Evolutionary conservation across 30 jellyfish, hydroid and myxozoan genomes (phyloP).

Genomic region (Phacellophora camtschatica): DNA sequence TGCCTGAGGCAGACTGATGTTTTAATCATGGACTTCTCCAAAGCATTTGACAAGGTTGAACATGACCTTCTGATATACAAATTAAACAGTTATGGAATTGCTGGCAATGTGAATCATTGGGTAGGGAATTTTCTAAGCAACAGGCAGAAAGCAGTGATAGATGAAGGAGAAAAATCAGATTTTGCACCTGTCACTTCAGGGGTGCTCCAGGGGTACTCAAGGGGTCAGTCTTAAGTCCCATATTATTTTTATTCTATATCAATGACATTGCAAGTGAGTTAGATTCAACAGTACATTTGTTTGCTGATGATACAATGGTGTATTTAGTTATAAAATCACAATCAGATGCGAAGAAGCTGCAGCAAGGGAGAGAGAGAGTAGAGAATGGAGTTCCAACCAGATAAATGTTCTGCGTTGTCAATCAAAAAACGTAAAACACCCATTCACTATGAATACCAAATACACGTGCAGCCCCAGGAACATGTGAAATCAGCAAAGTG

Average conservation of each 20-base stretch:
- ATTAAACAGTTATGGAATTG: conserved; percentile 15
- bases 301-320: conserved; percentile 4
- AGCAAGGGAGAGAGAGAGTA: conserved; percentile 28
- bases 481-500: background rate
- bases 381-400: conserved; percentile 31
- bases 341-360: conserved; percentile 2
- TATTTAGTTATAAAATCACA: background rate
- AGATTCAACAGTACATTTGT: background rate
- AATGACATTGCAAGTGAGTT: background rate
- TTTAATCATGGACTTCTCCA: background rate
- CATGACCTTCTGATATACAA: conserved; percentile 27
- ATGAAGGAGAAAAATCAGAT: conserved; percentile 38
- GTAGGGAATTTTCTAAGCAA: background rate
- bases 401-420: conserved; percentile 4
- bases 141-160: conserved; percentile 18
- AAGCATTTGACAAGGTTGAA: conserved; percentile 25
- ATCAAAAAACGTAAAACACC: conserved; percentile 11
- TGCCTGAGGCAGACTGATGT: too few species aligned
- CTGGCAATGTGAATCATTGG: conserved; percentile 20
- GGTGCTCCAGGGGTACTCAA: conserved; percentile 30
- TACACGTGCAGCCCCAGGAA: conserved; percentile 14
- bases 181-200: conserved; percentile 21
- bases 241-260: background rate
- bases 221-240: conserved; percentile 48
- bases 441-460: conserved; percentile 17